Conservation (phyloP, 2,113 vertebrate genomes). For the Salvelinus fontinalis region DNA sequence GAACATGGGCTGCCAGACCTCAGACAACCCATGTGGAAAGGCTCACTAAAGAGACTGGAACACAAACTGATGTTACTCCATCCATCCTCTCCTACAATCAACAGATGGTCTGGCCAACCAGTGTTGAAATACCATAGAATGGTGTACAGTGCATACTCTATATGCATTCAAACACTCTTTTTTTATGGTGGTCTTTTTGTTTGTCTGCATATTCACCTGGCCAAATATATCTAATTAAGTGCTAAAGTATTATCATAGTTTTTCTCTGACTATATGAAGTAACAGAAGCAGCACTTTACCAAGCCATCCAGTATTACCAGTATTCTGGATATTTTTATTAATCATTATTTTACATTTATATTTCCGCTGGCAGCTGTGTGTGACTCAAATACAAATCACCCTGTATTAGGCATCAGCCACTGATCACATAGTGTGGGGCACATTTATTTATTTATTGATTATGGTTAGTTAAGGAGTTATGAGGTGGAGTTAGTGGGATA, state of each 20-base stretch:
- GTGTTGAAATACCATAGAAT: not conserved
- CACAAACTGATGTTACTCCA: slow-evolving; percentile 14
- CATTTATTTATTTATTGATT: not conserved
- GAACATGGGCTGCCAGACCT: slow-evolving; percentile 93
- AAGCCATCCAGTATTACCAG: slow-evolving; percentile 50
- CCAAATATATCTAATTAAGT: slow-evolving; percentile 43
- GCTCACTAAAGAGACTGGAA: slow-evolving; percentile 60
- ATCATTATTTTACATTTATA: slow-evolving; percentile 15
- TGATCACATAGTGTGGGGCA: slow-evolving; percentile 7
- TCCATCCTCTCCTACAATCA: not conserved
- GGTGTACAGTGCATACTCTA: not conserved
- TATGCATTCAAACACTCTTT: not conserved
- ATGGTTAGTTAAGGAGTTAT: slow-evolving; percentile 9
- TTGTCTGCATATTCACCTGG: slow-evolving; percentile 26
- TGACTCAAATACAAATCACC: slow-evolving; percentile 2
- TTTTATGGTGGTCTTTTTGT: slow-evolving; percentile 5
- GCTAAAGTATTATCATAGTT: slow-evolving; percentile 22
- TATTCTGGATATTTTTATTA: not conserved
- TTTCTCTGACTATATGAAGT: not conserved
- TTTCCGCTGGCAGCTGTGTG: slow-evolving; percentile 48
- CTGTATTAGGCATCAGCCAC: slow-evolving; percentile 8
- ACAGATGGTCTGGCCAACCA: not conserved
- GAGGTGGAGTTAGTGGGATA: slow-evolving; percentile 5
- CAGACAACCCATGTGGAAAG: slow-evolving; percentile 86
- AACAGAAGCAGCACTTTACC: slow-evolving; percentile 11